Evolutionary conservation across 2,888 invertebrate genomes (phyloP).

Genomic region (Sphaerophoria taeniata): DNA sequence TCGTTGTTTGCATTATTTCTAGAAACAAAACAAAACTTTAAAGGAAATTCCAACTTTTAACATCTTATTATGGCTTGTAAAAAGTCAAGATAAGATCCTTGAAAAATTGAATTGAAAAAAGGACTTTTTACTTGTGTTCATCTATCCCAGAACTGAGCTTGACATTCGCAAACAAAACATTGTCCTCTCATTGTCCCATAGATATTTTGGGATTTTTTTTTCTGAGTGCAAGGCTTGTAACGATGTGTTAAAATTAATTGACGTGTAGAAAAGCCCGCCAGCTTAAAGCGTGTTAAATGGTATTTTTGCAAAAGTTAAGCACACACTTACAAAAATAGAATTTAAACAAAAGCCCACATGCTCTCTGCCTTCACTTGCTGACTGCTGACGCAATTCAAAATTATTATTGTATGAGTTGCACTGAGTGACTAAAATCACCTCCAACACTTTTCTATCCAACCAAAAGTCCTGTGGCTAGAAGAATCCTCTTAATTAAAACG

Average conservation of each 20-base stretch:
- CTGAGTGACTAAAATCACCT: background rate
- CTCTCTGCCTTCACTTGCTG: background rate
- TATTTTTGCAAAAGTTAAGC: background rate
- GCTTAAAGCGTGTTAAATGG: background rate
- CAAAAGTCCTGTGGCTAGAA: background rate
- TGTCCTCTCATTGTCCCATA: background rate
- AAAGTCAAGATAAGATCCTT: background rate
- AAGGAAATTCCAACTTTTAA: conserved; percentile 3
- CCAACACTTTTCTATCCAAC: background rate
- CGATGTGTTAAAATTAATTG: background rate
- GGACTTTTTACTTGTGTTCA: background rate
- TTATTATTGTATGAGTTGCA: background rate
- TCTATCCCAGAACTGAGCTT: background rate
- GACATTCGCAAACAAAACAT: background rate
- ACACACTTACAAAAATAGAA: background rate
- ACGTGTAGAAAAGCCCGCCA: background rate
- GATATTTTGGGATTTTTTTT: background rate
- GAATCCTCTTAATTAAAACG: conserved; percentile 27
- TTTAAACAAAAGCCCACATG: background rate
- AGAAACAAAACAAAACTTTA: background rate
- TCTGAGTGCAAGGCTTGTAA: background rate
- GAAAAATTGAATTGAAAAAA: background rate
- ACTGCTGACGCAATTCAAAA: conserved; percentile 4
- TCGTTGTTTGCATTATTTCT: conserved; percentile 2
- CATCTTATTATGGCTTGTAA: background rate